Percentiles rank a stretch among this genome's conserved stretches.
Conservation (phyloP, 2,113 vertebrate species). For the Epinephelus cyanopodus region DNA sequence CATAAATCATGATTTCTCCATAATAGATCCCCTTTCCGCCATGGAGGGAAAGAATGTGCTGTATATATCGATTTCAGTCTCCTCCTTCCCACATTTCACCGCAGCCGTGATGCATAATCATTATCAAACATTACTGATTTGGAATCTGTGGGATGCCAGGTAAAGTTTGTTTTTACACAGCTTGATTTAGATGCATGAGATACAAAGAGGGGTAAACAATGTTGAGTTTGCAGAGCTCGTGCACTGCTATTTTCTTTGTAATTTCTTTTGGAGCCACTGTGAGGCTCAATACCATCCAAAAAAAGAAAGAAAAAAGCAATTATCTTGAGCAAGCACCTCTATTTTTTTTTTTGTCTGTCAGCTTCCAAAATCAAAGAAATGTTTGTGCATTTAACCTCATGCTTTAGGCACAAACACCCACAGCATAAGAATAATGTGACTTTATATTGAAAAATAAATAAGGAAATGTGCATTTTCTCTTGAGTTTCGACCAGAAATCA, state of each 20-base stretch:
- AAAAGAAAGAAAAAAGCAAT: slow-evolving; percentile 1
- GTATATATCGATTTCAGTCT: slow-evolving; percentile 89
- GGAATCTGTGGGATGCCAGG: slow-evolving; percentile 90
- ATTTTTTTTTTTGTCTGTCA: background rate
- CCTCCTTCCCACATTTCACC: slow-evolving; percentile 32
- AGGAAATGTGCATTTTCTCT: background rate
- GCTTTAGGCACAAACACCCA: background rate
- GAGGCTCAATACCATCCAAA: background rate
- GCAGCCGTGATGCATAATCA: slow-evolving; percentile 87
- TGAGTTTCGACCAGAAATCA: slow-evolving; percentile 28
- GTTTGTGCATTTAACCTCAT: background rate
- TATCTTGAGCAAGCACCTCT: slow-evolving; percentile 9
- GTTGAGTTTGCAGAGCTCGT: background rate
- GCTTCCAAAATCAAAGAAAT: slow-evolving; percentile 7
- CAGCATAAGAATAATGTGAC: background rate
- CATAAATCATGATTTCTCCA: slow-evolving; percentile 99
- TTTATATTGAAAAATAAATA: background rate
- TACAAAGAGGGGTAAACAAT: slow-evolving; percentile 22
- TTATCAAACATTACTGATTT: slow-evolving; percentile 94
- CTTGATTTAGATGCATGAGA: slow-evolving; percentile 87
- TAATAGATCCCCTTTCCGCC: slow-evolving; percentile 94
- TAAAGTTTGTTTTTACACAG: slow-evolving; percentile 84
- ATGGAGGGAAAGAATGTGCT: slow-evolving; percentile 91
- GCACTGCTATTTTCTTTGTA: background rate
- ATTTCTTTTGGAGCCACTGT: background rate